Conservation (phyloP, 2,888 invertebrate genomes). For the Idaea dimidiata region DNA sequence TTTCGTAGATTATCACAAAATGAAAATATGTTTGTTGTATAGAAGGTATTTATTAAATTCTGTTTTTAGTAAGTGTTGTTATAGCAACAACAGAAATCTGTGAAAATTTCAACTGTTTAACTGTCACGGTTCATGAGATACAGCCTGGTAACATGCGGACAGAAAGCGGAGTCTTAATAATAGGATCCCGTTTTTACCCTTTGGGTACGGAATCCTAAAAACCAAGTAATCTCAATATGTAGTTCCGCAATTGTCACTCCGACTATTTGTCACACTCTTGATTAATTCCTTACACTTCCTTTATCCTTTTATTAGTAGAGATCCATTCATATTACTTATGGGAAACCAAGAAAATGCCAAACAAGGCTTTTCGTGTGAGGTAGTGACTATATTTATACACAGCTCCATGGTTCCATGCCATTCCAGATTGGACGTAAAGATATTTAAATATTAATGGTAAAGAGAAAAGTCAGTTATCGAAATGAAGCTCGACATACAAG, state of each 20-base stretch:
- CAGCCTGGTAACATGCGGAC: too few species aligned
- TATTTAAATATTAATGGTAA: not conserved
- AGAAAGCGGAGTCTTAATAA: too few species aligned
- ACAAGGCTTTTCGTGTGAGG: not conserved
- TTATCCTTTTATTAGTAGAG: not conserved
- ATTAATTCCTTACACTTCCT: constrained; percentile 7
- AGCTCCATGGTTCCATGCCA: not conserved
- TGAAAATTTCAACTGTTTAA: too few species aligned
- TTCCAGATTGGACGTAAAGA: not conserved
- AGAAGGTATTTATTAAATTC: too few species aligned
- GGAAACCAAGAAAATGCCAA: not conserved
- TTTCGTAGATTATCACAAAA: too few species aligned
- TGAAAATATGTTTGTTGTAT: too few species aligned
- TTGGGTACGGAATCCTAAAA: too few species aligned
- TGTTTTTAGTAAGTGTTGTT: too few species aligned
- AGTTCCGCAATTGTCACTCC: not conserved
- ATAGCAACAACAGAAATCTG: too few species aligned
- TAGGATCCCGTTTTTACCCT: too few species aligned
- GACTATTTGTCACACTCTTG: constrained; percentile 8
- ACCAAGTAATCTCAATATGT: not conserved
- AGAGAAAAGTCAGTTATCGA: not conserved
- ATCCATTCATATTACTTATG: not conserved
- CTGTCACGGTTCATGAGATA: too few species aligned
- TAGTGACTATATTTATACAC: not conserved
- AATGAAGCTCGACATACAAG: too few species aligned